Evolutionary conservation across 2,113 vertebrate genomes (phyloP), one percentile per base, ranked within the genome.

Genomic region (Gallinago jamesoni): DNA sequence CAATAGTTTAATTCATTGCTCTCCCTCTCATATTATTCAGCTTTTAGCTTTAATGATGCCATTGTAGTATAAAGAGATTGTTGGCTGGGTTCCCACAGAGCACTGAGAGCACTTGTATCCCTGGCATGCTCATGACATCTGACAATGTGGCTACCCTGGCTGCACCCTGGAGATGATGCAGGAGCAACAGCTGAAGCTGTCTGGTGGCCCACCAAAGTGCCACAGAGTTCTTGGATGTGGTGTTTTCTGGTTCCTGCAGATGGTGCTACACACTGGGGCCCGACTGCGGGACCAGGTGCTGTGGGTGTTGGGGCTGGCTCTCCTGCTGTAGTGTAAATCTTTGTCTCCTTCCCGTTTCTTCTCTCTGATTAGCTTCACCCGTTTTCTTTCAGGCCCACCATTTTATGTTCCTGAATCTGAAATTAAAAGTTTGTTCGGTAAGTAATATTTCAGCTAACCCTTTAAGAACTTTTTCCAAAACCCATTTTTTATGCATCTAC

Each of bases 371-470:
- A 56, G 79, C 33, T 96, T 91, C 27, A 22, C 13, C 31, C 8
- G 0, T 79, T 91, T 94, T 70, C 75, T 84, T 93, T 82, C 92
- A 98, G 98, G 98, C 9, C 98, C 98, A 57, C 98, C 98, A 0
- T 98, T 98, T 96, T 98, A 98, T 52, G 87, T 98, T 91, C 84
- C 98, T 50, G 96, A 98, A 37, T 84, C 76, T 47, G 97, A 98
- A 95, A 47, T 98, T 72, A 72, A 94, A 93, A 93, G 60, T 28
- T 94, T 98, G 35, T 98, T 98, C 94, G 98, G 98, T 98, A 87
- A 97, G 98, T 98, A 72, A 31, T 63, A 50, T 33, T 94, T 47
- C 45, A 63, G 27, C 23, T 79, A 47, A 74, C 25, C 17, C n/a
- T 24, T 52, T 52, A 9, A 24, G 50, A 89, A 3, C 37, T 85